Base-by-base conservation (phyloP, 2,797 vertebrate genomes). In the Melanogrammus aeglefinus region DNA sequence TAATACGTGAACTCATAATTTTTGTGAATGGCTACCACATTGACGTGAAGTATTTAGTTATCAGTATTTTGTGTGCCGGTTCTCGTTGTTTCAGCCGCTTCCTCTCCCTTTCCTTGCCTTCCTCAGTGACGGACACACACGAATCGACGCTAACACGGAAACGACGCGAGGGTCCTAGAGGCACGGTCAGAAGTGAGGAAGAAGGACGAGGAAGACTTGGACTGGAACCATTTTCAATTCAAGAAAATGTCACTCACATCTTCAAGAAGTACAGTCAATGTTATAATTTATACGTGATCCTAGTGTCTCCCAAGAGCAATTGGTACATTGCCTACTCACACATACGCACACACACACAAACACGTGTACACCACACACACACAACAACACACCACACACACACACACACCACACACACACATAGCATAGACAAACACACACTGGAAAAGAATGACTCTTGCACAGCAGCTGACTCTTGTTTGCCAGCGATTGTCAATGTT, bases 351-450 rank as follows among this genome's bases (percentile, higher is more conserved):
- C 36, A 74, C 39, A 27, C 63, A 69, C 63, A 69, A 0, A 27
- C 0, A 29, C 63, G 9, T 2, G 10, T 9, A 69, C 24, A 69
- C 63, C 36, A 41, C 24, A 27, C 24, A 29, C 24, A 5, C 63
- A 27, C 24, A 69, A 12, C 63, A 69, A 27, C 63, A 69, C 63
- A 69, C 63, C 69, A 21, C 47, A 69, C 77, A 74, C 47, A 74
- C 51, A n/a, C 36, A 74, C 38, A 57, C 69, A 13, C 24, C 77
- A 74, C 47, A 74, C 51, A 38, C n/a, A 74, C 39, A 27, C 63
- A 27, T 2, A n/a, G 2, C 63, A 69, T 16, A 69, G 1, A 69
- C 63, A 69, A 18, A 69, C 63, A 69, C 24, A 69, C 63, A 24
- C 29, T 24, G n/a, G n/a, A 69, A 69, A 9, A 6, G 63, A 27